Percentiles rank a stretch among this genome's conserved stretches.
These are phyloP conservation scores for Ianthella basta DNA, from an alignment of 37 sponge, comb jelly and placozoan genomes.

Conservation along the genomic window DNA sequence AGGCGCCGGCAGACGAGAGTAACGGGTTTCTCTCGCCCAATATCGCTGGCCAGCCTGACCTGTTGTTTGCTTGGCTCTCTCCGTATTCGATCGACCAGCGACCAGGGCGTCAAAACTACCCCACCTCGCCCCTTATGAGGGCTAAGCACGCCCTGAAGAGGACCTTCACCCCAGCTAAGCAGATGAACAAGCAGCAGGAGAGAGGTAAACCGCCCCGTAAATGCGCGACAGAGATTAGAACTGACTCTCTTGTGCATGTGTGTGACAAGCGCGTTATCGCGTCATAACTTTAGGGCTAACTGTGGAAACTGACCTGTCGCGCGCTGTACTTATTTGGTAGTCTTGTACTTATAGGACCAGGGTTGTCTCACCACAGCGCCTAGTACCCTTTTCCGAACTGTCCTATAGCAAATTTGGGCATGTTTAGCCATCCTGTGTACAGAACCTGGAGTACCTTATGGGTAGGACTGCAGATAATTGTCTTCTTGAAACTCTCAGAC, in stretches of 20 bases:
- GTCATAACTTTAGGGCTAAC: not conserved
- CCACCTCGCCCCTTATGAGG: conserved; percentile 55
- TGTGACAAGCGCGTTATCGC: not conserved
- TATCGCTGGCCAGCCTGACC: not conserved
- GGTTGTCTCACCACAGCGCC: too few species aligned
- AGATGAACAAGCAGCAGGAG: conserved; percentile 5
- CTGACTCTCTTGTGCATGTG: not conserved
- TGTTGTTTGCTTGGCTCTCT: conserved; percentile 69
- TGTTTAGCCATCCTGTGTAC: too few species aligned
- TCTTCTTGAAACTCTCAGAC: too few species aligned
- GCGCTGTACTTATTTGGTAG: too few species aligned
- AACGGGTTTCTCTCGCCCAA: not conserved
- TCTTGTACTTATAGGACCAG: too few species aligned
- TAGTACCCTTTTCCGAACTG: too few species aligned
- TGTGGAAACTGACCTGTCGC: not conserved
- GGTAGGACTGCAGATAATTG: too few species aligned
- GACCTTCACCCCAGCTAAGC: conserved; percentile 50
- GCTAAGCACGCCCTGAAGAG: conserved; percentile 65
- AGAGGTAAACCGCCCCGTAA: not conserved
- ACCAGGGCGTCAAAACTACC: not conserved
- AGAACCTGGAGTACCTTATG: too few species aligned
- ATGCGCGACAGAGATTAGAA: not conserved
- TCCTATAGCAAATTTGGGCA: too few species aligned
- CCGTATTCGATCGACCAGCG: conserved; percentile 19
- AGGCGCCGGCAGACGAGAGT: not conserved